Evolutionary conservation across 2,113 vertebrate genomes (phyloP), one percentile per base, ranked within the genome.

Genomic region (Hemicordylus capensis): DNA sequence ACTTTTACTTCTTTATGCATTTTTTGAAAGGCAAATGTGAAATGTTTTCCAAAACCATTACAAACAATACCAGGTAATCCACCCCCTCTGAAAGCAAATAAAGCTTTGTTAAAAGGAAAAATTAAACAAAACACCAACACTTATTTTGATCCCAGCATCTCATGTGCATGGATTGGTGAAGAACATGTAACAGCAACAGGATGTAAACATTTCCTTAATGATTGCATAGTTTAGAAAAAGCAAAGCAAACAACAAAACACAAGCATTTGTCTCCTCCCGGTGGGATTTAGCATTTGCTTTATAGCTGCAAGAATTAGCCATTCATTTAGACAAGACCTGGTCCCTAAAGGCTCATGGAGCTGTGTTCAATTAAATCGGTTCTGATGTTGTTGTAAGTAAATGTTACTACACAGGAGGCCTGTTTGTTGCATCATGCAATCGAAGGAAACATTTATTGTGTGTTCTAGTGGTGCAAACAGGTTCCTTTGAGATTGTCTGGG

Each of bases 131-230:
- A 28, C 51, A n/a, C n/a, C n/a, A 63, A 46, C 56, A 81, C 61
- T 0, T 85, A 78, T 58, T 86, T 81, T 70, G 63, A 26, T 39
- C 37, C 58, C n/a, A 54, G 1, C 0, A 1, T 80, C 74, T 83
- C 80, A 56, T 20, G 14, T 2, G 10, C 17, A 76, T 6, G 20
- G 46, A 89, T 20, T 88, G 78, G 22, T 82, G 89, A 84, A 93
- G 82, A 92, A 84, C 39, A 81, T 37, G 48, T 44, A 92, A 72
- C 3, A 22, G 73, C 59, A 93, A 93, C 86, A 94, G 93, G 93
- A 96, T 88, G 61, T 80, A 94, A 95, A 93, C 87, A 93, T 92
- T 95, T 94, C 90, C 86, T 93, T 96, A 96, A 96, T 93, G 93
- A 94, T 87, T 89, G 82, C 80, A 78, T 81, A 70, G 73, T 91